A percentile compares a stretch with the other conserved stretches of the same genome.
These are phyloP conservation scores for Nephila pilipes DNA, from an alignment of 1,140 invertebrate species.

Conservation along the genomic window DNA sequence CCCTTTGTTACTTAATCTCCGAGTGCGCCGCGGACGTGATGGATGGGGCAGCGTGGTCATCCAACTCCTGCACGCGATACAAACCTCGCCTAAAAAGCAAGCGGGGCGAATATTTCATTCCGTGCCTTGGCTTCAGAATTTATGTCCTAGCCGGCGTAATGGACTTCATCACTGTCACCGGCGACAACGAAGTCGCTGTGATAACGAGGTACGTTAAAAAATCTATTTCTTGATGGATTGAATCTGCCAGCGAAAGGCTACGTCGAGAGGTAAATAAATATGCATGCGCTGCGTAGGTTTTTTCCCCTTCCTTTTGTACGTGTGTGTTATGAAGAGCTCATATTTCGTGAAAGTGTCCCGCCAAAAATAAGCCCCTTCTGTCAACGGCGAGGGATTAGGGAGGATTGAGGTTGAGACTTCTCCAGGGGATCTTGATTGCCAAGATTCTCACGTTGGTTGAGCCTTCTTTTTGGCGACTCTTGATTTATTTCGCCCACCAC, in stretches of 20 bases:
- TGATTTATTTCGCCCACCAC: too few species aligned
- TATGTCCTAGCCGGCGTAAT: constrained; percentile 62
- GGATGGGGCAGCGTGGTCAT: constrained; percentile 49
- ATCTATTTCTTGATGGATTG: constrained; percentile 66
- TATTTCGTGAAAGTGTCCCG: constrained; percentile 54
- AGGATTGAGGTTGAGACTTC: constrained; percentile 30
- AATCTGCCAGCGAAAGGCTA: constrained; percentile 51
- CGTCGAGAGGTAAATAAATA: constrained; percentile 72
- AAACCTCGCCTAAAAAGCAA: constrained; percentile 17
- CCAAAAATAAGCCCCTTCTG: constrained; percentile 60
- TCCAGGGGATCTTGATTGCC: not conserved
- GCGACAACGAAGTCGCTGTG: constrained; percentile 38
- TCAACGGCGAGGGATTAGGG: constrained; percentile 52
- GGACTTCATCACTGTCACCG: constrained; percentile 71
- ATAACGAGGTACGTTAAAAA: constrained; percentile 75
- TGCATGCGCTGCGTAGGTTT: constrained; percentile 40
- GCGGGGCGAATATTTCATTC: constrained; percentile 20
- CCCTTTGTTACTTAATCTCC: constrained; percentile 60
- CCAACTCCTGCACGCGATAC: constrained; percentile 20
- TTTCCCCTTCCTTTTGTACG: constrained; percentile 31
- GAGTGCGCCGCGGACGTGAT: constrained; percentile 20
- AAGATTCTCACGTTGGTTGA: constrained; percentile 2
- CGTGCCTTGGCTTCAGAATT: constrained; percentile 25
- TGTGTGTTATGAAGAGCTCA: constrained; percentile 73
- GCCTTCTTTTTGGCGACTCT: not conserved